phyloP scores from a whole-genome alignment of 2,888 invertebrate species.

The Agonopterix arenella region DNA sequence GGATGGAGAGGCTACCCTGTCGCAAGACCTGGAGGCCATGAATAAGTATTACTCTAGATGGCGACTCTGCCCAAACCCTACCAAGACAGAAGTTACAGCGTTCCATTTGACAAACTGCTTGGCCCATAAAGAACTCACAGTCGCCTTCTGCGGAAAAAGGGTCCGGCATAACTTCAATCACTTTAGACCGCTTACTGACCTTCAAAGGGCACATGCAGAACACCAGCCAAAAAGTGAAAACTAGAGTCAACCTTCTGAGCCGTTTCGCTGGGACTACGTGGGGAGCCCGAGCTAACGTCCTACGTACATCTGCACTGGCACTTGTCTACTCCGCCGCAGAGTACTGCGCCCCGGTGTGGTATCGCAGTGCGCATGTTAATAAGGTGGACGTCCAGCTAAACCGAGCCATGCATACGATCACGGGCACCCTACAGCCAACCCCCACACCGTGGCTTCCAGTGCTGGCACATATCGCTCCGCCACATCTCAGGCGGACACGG shows the following conservation, averaged over 20 bases:
- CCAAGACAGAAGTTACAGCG: not conserved
- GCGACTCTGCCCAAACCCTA: not conserved
- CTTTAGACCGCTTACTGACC: not conserved
- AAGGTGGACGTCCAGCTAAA: not conserved
- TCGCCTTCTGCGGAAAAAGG: not conserved
- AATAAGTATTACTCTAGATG: not conserved
- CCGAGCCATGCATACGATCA: not conserved
- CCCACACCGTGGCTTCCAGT: not conserved
- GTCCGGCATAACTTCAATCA: not conserved
- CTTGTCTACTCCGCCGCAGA: too few species aligned
- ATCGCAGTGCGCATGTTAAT: not conserved
- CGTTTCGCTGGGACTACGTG: not conserved
- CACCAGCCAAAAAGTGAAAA: too few species aligned
- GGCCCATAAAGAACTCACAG: not conserved
- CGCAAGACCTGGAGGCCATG: not conserved
- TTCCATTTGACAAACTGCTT: not conserved
- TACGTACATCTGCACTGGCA: too few species aligned
- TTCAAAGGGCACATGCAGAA: not conserved
- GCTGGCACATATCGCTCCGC: not conserved
- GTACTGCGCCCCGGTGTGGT: not conserved
- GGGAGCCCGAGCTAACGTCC: not conserved
- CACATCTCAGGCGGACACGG: not conserved
- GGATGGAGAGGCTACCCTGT: not conserved
- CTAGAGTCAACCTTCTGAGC: not conserved
- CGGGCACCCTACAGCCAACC: not conserved